phyloP scores from a whole-genome alignment of 2,888 invertebrate genomes.

The Metacarcinus magister region DNA sequence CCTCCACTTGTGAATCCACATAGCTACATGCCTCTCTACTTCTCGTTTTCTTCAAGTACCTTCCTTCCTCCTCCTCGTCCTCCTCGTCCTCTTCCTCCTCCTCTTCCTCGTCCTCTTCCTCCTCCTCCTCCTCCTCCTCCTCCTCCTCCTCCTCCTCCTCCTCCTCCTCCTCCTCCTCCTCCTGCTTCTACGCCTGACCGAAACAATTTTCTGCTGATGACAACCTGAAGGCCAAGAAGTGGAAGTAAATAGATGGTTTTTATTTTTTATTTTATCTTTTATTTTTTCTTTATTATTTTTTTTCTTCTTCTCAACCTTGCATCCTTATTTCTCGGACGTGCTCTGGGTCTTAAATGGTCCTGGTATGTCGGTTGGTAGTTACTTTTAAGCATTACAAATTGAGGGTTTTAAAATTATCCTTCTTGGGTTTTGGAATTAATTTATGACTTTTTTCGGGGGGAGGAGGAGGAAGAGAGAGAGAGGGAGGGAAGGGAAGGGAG shows the following conservation, averaged over 20 bases:
- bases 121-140: neutral
- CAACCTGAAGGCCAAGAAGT: neutral
- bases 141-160: neutral
- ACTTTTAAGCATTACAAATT: too few relatives aligned
- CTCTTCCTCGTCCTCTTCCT: neutral
- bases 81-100: neutral
- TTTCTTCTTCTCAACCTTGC: too few relatives aligned
- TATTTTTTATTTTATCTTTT: too few relatives aligned
- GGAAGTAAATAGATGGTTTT: too few relatives aligned
- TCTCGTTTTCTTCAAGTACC: neutral
- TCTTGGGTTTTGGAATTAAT: too few relatives aligned
- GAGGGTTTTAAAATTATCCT: too few relatives aligned
- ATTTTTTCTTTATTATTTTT: too few relatives aligned
- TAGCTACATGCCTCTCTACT: neutral
- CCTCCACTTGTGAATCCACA: too few relatives aligned
- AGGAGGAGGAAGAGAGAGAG: neutral
- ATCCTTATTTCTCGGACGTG: too few relatives aligned
- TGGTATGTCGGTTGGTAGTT: too few relatives aligned
- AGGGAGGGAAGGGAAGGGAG: neutral
- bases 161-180: neutral
- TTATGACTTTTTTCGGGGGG: neutral
- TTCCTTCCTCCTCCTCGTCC: neutral
- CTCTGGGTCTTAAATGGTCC: too few relatives aligned
- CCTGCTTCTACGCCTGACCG: neutral
- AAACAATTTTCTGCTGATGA: neutral